These are phyloP conservation scores for Nothura maculosa DNA, from an alignment of 2,797 vertebrate genomes.

Conservation along the genomic window DNA sequence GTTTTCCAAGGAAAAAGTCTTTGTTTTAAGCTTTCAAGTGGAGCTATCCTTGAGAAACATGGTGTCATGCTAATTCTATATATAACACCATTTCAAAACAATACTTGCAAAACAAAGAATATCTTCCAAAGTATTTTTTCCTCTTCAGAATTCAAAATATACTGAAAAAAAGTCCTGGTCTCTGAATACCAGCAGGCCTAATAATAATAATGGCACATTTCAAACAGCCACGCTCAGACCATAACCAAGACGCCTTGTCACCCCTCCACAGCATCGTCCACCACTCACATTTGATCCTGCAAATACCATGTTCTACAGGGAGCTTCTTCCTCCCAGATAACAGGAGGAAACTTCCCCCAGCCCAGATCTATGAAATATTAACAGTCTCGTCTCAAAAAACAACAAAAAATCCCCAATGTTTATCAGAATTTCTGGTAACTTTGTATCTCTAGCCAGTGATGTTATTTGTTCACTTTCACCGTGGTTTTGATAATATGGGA, in stretches of 20 bases:
- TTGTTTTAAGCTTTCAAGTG: background rate
- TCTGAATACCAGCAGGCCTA: background rate
- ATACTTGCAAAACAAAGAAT: background rate
- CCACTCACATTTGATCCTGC: background rate
- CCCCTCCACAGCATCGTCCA: background rate
- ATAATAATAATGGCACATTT: background rate
- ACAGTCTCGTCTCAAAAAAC: constrained; percentile 8
- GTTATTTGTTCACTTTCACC: background rate
- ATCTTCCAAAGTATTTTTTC: background rate
- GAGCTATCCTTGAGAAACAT: background rate
- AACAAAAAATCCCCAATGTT: too few species aligned
- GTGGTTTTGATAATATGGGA: background rate
- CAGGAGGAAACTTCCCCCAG: background rate
- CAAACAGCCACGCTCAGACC: background rate
- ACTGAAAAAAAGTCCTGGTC: background rate
- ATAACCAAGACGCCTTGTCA: background rate
- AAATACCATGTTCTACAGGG: background rate
- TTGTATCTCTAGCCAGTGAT: constrained; percentile 23
- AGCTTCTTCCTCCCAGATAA: constrained; percentile 6
- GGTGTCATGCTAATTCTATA: background rate
- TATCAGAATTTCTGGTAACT: background rate
- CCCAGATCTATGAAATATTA: background rate
- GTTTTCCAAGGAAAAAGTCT: background rate
- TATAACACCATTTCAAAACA: background rate
- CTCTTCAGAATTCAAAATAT: background rate